phyloP scores from a whole-genome alignment of 2,113 vertebrate genomes.

The Corvus hawaiiensis region DNA sequence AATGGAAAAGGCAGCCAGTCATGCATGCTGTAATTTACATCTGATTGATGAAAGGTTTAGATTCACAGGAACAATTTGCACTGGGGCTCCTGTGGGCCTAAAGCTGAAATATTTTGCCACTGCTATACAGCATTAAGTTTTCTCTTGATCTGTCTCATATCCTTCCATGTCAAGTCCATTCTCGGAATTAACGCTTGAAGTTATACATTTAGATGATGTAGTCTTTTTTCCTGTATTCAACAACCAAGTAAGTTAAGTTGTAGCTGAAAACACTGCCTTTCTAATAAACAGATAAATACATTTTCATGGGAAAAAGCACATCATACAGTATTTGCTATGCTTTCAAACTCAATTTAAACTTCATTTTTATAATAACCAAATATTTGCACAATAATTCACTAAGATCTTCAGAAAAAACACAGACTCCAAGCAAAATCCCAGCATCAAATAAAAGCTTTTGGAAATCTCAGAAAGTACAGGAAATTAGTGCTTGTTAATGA shows the following conservation, averaged over 20 bases:
- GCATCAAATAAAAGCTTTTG: not conserved
- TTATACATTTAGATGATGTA: conserved; percentile 8
- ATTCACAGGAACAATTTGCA: conserved; percentile 75
- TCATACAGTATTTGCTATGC: not conserved
- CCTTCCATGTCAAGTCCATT: conserved; percentile 49
- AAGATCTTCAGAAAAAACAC: not conserved
- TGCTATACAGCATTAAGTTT: conserved; percentile 65
- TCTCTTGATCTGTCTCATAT: conserved; percentile 64
- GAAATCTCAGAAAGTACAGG: not conserved
- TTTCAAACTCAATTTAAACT: not conserved
- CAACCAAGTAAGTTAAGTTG: not conserved
- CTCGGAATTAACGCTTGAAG: conserved; percentile 55
- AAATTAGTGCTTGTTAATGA: not conserved
- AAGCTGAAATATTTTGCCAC: conserved; percentile 65
- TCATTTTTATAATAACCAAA: not conserved
- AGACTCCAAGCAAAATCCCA: not conserved
- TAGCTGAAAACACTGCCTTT: not conserved
- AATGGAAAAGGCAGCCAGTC: conserved; percentile 70
- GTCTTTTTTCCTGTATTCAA: not conserved
- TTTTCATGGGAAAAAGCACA: not conserved
- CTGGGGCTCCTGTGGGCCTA: conserved; percentile 63
- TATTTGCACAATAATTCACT: not conserved
- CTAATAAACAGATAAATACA: not conserved
- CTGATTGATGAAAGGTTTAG: conserved; percentile 77
- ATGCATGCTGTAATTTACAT: conserved; percentile 75